Evolutionary conservation across 2,113 vertebrate species (phyloP), one percentile per base, ranked within the genome.

Genomic region (Symphodus melops): DNA sequence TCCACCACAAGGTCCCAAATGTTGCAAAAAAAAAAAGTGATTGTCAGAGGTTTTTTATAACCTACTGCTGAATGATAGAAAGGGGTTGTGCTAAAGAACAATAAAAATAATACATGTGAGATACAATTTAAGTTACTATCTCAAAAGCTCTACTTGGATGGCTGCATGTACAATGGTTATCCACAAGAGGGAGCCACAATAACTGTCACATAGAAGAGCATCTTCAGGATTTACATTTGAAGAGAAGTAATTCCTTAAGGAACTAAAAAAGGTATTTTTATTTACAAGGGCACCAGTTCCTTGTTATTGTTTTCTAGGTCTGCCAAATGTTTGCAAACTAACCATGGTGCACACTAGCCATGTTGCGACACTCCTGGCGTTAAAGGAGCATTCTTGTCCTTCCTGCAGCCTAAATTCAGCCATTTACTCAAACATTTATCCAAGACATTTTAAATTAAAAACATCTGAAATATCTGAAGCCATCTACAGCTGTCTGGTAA

Each of bases 111-210:
- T 33, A 33, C 28, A 33, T 33, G 28, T 33, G 6, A 44, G 4
- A 12, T 44, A 44, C 12, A 14, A 44, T 44, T 12, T 46, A 17
- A 46, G 16, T 46, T 46, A 11, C 1, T 8, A 5, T 17, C 7
- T 41, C 39, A 41, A 9, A 10, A 10, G 39, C 39, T 7, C 46
- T 5, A 16, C 13, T 48, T 7, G 14, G 17, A 48, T 37, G 14
- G 46, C 8, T 25, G 44, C 25, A 66, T 4, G 49, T 63, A 8
- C 5, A 10, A 25, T 16, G 25, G 1, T 14, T 73, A 16, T 60
- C 69, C 69, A 81, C 66, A 58, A 66, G 69, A 76, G 57, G 65
- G 57, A 25, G 36, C 46, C 42, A 66, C 10, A 58, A 1, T 20
- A 21, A 66, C 23, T 4, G 5, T 33, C 46, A 17, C 44, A 46